Percentiles rank a stretch among this genome's conserved stretches.
Evolutionary conservation across 2,888 invertebrate genomes (phyloP).

Genomic region (Amphipoea oculea): DNA sequence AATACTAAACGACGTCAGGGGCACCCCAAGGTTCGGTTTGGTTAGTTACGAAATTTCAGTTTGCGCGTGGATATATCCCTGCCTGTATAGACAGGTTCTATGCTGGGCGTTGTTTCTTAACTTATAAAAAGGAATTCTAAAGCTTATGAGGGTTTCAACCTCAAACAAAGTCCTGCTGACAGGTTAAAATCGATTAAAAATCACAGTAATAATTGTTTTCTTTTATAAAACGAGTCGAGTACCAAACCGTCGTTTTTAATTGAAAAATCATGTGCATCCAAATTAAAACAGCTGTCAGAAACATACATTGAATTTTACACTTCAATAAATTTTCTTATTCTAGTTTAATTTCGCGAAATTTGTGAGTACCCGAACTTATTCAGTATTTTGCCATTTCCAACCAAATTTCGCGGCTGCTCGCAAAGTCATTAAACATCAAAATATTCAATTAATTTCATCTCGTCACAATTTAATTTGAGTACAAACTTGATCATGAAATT

Average conservation of each 20-base stretch:
- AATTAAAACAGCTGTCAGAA: slow-evolving; percentile 8
- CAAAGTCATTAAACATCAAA: slow-evolving; percentile 48
- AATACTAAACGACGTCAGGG: too few relatives aligned
- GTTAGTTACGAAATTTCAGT: too few relatives aligned
- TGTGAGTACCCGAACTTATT: neutral
- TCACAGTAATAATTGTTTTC: neutral
- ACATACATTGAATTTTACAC: neutral
- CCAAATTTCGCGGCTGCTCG: slow-evolving; percentile 18
- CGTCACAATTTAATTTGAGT: slow-evolving; percentile 49
- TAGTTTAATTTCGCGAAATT: slow-evolving; percentile 14
- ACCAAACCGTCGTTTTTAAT: neutral
- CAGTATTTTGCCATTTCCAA: slow-evolving; percentile 32
- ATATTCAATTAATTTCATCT: slow-evolving; percentile 54
- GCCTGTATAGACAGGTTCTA: too few relatives aligned
- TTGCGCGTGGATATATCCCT: too few relatives aligned
- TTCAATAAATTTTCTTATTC: neutral
- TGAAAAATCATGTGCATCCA: neutral
- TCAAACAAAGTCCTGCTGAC: neutral
- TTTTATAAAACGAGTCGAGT: neutral
- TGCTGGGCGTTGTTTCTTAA: neutral
- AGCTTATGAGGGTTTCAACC: neutral
- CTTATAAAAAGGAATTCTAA: neutral
- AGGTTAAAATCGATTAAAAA: neutral
- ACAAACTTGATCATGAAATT: slow-evolving; percentile 45
- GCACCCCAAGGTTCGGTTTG: too few relatives aligned